Percentiles rank a stretch among this genome's conserved stretches.
Evolutionary conservation across 1,140 invertebrate genomes (phyloP).

Genomic region (Rhopalosiphum maidis): DNA sequence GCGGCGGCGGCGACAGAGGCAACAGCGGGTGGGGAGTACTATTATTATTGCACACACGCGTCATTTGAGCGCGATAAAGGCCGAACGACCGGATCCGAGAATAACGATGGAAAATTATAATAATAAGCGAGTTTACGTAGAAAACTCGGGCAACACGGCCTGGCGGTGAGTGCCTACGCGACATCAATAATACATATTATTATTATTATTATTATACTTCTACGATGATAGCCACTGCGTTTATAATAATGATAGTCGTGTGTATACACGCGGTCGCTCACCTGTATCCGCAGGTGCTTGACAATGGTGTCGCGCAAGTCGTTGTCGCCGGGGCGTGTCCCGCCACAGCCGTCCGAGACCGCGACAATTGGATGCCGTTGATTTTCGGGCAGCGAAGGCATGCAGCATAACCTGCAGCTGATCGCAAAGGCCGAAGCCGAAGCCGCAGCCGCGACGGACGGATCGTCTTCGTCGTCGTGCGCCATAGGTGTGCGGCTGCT

Average conservation of each 20-base stretch:
- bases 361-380: not conserved
- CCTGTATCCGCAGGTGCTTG: constrained; percentile 50
- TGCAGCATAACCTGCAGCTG: constrained; percentile 25
- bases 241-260: not conserved
- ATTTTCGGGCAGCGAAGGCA: not conserved
- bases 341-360: not conserved
- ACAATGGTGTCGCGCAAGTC: constrained; percentile 34
- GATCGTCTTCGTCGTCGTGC: not conserved
- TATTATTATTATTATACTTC: not conserved
- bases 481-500: not conserved
- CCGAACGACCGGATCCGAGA: not conserved
- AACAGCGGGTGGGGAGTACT: not conserved
- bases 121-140: not conserved
- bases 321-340: constrained; percentile 37
- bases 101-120: not conserved
- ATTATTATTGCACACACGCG: not conserved
- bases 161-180: not conserved
- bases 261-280: not conserved
- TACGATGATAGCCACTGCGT: not conserved
- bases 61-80: not conserved
- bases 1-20: not conserved
- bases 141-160: not conserved
- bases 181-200: not conserved
- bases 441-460: not conserved
- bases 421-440: no score